A percentile compares a stretch with the other conserved stretches of the same genome.
These are phyloP conservation scores for Nipponia nippon DNA, from an alignment of 2,113 vertebrate species.

Conservation along the genomic window DNA sequence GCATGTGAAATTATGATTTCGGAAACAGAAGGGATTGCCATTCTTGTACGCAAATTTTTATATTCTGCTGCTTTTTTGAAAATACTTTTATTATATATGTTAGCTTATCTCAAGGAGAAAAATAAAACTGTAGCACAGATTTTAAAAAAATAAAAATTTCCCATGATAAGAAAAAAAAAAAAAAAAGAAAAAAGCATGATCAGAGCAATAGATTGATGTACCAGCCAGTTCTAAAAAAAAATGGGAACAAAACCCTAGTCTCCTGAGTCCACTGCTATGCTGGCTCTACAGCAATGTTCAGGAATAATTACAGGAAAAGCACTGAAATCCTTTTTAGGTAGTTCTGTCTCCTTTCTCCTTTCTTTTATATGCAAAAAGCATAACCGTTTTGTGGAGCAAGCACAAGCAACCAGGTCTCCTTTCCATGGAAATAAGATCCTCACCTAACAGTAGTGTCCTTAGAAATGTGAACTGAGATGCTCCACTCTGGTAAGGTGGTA, in stretches of 20 bases:
- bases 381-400: background rate
- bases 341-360: background rate
- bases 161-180: background rate
- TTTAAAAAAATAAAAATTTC: background rate
- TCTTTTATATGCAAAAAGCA: background rate
- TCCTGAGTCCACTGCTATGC: background rate
- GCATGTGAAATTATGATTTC: background rate
- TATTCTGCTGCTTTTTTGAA: background rate
- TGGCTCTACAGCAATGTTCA: background rate
- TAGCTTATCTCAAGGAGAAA: background rate
- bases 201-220: background rate
- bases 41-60: background rate
- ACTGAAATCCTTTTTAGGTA: background rate
- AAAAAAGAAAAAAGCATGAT: background rate
- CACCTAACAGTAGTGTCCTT: background rate
- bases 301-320: background rate
- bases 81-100: background rate
- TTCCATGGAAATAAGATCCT: background rate
- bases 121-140: background rate
- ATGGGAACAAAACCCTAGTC: rapidly evolving
- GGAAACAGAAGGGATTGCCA: background rate
- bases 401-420: background rate
- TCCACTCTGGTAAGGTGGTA: background rate
- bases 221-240: background rate
- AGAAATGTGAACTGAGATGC: background rate